phyloP scores from a whole-genome alignment of 2,888 invertebrate genomes.

The Gryllus longicercus region DNA sequence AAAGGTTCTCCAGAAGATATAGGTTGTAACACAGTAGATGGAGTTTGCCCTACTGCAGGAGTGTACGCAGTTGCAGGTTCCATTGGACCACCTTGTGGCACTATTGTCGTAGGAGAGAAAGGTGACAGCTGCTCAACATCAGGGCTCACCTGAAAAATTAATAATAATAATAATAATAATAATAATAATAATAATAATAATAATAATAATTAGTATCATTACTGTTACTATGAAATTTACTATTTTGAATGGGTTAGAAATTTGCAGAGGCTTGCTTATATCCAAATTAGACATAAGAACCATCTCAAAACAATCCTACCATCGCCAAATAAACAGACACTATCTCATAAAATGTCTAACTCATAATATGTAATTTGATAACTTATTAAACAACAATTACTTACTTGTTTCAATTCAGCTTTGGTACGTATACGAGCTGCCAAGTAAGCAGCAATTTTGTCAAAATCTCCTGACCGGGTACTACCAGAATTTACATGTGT shows the following conservation, averaged over 20 bases:
- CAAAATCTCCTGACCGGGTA: slow-evolving; percentile 40
- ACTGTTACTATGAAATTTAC: too few species aligned
- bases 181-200: too few species aligned
- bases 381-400: slow-evolving; percentile 21
- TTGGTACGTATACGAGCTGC: slow-evolving; percentile 78
- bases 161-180: too few species aligned
- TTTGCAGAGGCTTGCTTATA: too few species aligned
- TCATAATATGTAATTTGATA: too few species aligned
- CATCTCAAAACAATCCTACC: too few species aligned
- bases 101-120: neutral
- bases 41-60: neutral
- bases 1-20: neutral
- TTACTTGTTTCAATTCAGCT: slow-evolving; percentile 69
- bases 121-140: slow-evolving; percentile 1
- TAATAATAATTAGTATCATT: too few species aligned
- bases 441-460: slow-evolving; percentile 59
- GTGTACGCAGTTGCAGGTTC: neutral
- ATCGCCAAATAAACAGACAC: too few species aligned
- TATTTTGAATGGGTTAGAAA: too few species aligned
- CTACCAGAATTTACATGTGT: slow-evolving; percentile 37
- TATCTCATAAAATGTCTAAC: too few species aligned
- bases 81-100: neutral
- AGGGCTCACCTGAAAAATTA: neutral
- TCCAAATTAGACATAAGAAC: too few species aligned
- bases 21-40: neutral